A percentile compares a stretch with the other conserved stretches of the same genome.
Evolutionary conservation across 2,797 vertebrate genomes (phyloP).

Genomic region (Knipowitschia caucasica): DNA sequence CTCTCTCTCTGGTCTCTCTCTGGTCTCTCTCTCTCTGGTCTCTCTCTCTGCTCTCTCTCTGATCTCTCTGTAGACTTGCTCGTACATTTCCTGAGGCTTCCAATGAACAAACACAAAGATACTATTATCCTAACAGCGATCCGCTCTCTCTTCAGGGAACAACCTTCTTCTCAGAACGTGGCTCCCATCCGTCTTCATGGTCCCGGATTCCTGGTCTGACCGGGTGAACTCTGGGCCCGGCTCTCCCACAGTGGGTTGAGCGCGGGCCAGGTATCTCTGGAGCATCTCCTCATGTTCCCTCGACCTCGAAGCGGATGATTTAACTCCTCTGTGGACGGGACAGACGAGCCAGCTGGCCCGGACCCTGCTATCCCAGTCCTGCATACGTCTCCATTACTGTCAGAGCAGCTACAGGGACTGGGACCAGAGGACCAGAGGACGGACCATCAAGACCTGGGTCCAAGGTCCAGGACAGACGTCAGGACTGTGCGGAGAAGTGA

Average conservation of each 20-base stretch:
- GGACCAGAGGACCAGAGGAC: slow-evolving; percentile 34
- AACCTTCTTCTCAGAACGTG: slow-evolving; percentile 2
- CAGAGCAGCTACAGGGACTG: slow-evolving; percentile 56
- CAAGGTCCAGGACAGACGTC: neutral
- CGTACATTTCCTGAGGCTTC: no score
- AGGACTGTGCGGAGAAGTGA: no score
- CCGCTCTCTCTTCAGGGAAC: no score
- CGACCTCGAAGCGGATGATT: slow-evolving; percentile 62
- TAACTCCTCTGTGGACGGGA: slow-evolving; percentile 57
- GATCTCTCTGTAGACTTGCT: no score
- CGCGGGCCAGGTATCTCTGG: slow-evolving; percentile 50
- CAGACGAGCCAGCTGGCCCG: slow-evolving; percentile 59
- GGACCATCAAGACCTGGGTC: slow-evolving; percentile 41
- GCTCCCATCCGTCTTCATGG: slow-evolving; percentile 34
- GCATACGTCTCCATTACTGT: slow-evolving; percentile 68
- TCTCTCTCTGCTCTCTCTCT: no score
- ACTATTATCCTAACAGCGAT: no score
- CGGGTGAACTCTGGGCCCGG: slow-evolving; percentile 21
- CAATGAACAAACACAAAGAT: no score
- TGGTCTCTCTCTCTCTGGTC: no score
- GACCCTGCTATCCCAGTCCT: slow-evolving; percentile 52
- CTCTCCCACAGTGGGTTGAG: slow-evolving; percentile 41
- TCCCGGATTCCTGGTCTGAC: slow-evolving; percentile 31
- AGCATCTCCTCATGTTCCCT: slow-evolving; percentile 52
- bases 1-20: no score